Evolutionary conservation across 2,113 vertebrate genomes (phyloP), one percentile per base, ranked within the genome.

Genomic region (Prunella himalayana): DNA sequence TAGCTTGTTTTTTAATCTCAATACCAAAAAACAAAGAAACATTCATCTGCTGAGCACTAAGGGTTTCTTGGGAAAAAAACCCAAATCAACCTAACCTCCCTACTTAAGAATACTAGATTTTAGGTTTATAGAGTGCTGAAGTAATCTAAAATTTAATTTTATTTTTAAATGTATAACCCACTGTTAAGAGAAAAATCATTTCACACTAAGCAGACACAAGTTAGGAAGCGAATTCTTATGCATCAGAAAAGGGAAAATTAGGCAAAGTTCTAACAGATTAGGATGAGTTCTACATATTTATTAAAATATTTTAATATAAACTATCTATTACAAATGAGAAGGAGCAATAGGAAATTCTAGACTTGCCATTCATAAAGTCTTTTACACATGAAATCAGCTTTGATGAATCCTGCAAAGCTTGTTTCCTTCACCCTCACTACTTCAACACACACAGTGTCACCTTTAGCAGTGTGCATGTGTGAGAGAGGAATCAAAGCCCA

Each of bases 401-500:
- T 50, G 37, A 51, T 68, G 60, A 93, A 78, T 44, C 33, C 61
- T 79, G 31, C n/a, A 79, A 82, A 79, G 41, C 21, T 56, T 28
- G 23, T 42, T 86, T 81, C 65, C 47, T 51, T 60, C 61, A 56
- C 41, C 39, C 61, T 66, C 45, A 33, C 45, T 76, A 53, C 45
- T 79, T 69, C 47, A 76, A 31, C 44, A 35, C 30, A 31, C 25
- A 60, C 22, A 57, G 49, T 3, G 15, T 50, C 80, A 88, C 66
- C 39, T 65, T 64, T 61, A 68, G 64, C 0, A 2, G 53, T 1
- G 13, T 3, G 25, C 0, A 1, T 10, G 39, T 9, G 25, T 0
- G 0, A 8, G 14, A 56, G 39, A 75, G 33, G 49, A 91, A 91
- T 27, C 68, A 76, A 65, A 94, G 50, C 44, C 64, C 80, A 45